Conservation (phyloP, 2,888 invertebrate genomes). For the Habrosyne pyritoides region DNA sequence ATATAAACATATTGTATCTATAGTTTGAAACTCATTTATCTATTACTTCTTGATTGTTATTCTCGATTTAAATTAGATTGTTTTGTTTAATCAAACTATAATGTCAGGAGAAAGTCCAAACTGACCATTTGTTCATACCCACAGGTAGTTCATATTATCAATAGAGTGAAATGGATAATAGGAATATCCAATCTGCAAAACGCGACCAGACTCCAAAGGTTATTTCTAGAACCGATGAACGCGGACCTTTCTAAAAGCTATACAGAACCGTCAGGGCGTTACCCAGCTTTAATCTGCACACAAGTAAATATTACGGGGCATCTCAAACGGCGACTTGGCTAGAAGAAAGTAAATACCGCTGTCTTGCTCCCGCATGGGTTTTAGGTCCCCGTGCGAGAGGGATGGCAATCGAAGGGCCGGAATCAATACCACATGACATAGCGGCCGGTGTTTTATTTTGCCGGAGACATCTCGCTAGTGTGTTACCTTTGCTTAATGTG, state of each 20-base stretch:
- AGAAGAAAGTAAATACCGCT: slow-evolving; percentile 40
- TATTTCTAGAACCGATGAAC: neutral
- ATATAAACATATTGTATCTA: too few species aligned
- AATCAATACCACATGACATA: slow-evolving; percentile 78
- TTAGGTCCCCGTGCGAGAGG: slow-evolving; percentile 35
- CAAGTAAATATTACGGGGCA: slow-evolving; percentile 57
- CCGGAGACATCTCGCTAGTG: slow-evolving; percentile 62
- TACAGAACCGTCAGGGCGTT: slow-evolving; percentile 48
- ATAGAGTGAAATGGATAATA: neutral
- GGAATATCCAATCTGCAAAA: neutral
- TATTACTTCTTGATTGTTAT: too few species aligned
- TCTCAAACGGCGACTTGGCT: slow-evolving; percentile 45
- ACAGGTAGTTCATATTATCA: neutral
- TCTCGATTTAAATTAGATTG: neutral
- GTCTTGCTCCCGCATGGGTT: slow-evolving; percentile 37
- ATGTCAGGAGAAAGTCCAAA: neutral
- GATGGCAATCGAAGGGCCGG: slow-evolving; percentile 56
- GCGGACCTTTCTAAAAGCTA: slow-evolving; percentile 18
- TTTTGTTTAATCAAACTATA: neutral
- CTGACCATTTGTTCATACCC: neutral
- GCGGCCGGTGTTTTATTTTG: slow-evolving; percentile 72
- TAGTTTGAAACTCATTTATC: too few species aligned
- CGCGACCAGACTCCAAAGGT: neutral
- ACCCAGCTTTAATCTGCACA: slow-evolving; percentile 64
- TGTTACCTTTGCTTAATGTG: slow-evolving; percentile 33